Conservation (phyloP, 2,797 vertebrate genomes). For the Eidolon dupreanum region DNA sequence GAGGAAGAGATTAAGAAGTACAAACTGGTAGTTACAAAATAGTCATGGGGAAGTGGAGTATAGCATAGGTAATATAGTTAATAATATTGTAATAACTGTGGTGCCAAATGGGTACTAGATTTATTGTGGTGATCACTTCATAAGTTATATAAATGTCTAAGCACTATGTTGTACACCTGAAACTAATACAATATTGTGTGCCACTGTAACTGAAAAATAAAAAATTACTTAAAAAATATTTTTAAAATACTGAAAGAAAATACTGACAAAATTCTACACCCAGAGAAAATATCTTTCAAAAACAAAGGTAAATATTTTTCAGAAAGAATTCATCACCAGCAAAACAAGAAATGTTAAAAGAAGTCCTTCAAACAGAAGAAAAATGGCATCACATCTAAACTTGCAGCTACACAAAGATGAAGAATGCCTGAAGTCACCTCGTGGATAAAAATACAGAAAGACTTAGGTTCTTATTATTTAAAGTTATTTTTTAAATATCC, state of each 20-base stretch:
- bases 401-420: neutral
- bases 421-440: neutral
- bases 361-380: neutral
- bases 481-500: neutral
- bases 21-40: no score
- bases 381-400: neutral
- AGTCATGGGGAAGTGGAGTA: no score
- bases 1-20: no score
- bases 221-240: neutral
- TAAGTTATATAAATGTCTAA: no score
- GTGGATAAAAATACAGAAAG: conserved; percentile 20
- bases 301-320: neutral
- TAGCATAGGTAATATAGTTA: no score
- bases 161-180: no score
- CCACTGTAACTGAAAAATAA: no score
- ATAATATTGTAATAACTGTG: no score
- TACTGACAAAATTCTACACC: conserved; percentile 36
- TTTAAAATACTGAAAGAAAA: conserved; percentile 20
- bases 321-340: neutral
- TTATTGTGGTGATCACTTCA: no score
- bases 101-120: no score
- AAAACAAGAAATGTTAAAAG: neutral
- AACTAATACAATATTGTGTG: no score
- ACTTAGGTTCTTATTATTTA: neutral
- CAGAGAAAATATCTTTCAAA: conserved; percentile 49